A percentile compares a stretch with the other conserved stretches of the same genome.
Conservation (phyloP, 2,113 vertebrate species). For the Apodemus speciosus region DNA sequence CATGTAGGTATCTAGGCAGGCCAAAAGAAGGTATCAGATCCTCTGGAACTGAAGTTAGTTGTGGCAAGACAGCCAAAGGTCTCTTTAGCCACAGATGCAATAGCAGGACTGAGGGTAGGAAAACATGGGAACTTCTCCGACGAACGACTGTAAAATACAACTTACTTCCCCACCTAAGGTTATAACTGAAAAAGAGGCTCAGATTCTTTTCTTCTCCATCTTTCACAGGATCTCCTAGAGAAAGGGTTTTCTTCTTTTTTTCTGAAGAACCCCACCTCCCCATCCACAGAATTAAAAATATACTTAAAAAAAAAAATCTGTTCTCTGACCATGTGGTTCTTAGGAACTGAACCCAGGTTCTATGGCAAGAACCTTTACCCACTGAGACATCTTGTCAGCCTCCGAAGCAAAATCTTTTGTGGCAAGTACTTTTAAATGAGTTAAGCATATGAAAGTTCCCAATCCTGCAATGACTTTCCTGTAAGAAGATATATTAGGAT, state of each 20-base stretch:
- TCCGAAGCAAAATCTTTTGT: constrained; percentile 17
- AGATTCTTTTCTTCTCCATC: not conserved
- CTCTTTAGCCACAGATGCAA: not conserved
- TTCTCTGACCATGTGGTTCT: not conserved
- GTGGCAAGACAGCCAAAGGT: constrained; percentile 3
- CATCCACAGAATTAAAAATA: constrained; percentile 30
- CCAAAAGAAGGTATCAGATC: not conserved
- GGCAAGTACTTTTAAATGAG: constrained; percentile 20
- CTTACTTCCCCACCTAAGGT: constrained; percentile 58
- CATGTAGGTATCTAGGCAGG: not conserved
- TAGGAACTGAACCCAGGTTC: not conserved
- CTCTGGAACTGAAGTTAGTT: not conserved
- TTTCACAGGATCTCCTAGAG: not conserved
- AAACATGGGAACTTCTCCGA: constrained; percentile 26
- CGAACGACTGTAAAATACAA: fast-evolving
- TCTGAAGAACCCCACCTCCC: constrained; percentile 35
- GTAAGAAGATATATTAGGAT: constrained; percentile 44
- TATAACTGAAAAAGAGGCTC: not conserved
- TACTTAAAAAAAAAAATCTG: not conserved
- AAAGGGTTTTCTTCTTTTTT: not conserved
- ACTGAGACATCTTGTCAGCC: not conserved
- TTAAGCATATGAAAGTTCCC: constrained; percentile 40
- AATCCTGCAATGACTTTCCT: constrained; percentile 25
- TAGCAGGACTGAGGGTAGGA: constrained; percentile 42
- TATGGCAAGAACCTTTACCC: not conserved